phyloP scores from a whole-genome alignment of 2,888 invertebrate genomes.

The Eueremaeus valkanovi region DNA sequence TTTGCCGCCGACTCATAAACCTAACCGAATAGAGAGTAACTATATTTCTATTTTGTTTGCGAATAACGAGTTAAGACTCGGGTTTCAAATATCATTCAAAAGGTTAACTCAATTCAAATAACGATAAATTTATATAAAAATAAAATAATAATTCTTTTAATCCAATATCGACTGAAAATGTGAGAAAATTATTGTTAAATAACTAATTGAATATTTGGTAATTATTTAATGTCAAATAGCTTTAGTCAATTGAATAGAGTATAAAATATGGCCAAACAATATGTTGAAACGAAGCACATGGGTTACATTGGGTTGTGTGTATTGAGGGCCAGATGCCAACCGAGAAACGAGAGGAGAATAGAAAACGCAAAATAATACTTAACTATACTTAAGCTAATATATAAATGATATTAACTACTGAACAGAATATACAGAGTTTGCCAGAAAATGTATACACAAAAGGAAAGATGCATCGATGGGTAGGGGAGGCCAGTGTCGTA shows the following conservation, averaged over 20 bases:
- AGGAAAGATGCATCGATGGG: neutral
- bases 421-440: neutral
- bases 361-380: neutral
- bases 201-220: neutral
- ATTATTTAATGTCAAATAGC: neutral
- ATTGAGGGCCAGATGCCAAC: neutral
- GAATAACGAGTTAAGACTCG: neutral
- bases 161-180: no score
- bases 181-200: neutral
- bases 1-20: neutral
- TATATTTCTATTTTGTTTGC: neutral
- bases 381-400: conserved; percentile 32
- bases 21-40: neutral
- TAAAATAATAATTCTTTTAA: neutral
- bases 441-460: neutral
- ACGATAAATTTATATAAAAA: neutral
- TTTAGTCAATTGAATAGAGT: neutral
- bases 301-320: neutral
- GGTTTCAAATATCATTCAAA: neutral
- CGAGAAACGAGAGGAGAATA: neutral
- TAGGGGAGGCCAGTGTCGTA: neutral
- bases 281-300: conserved; percentile 11
- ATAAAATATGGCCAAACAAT: neutral
- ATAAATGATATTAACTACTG: no score
- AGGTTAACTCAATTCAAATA: no score